Conservation (phyloP, 2,113 vertebrate species). For the Nannospalax galili region DNA sequence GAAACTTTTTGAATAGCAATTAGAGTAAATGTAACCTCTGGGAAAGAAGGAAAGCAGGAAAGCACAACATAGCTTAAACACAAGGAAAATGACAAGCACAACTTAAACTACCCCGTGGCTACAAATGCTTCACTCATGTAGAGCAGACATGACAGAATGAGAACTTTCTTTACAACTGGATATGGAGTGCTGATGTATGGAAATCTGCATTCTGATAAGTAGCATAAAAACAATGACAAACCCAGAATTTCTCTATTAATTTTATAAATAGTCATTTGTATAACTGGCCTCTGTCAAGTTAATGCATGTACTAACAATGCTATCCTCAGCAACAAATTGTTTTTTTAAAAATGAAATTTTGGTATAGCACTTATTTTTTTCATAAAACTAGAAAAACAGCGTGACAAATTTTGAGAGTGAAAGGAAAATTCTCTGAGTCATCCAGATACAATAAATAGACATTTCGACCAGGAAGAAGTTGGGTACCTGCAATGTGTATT, state of each 20-base stretch:
- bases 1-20: conserved; percentile 12
- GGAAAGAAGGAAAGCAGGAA: conserved; percentile 7
- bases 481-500: not conserved
- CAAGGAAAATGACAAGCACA: conserved; percentile 29
- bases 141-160: conserved; percentile 28
- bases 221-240: not conserved
- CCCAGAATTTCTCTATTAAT: not conserved
- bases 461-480: not conserved
- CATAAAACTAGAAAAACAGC: not conserved
- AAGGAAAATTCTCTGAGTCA: not conserved
- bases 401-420: not conserved
- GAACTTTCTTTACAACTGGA: conserved; percentile 18
- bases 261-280: not conserved
- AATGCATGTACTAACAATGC: not conserved
- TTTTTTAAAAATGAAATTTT: not conserved
- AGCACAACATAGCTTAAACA: conserved; percentile 10
- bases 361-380: not conserved
- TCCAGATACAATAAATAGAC: not conserved
- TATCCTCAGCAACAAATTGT: not conserved
- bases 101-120: conserved; percentile 3
- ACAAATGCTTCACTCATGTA: conserved; percentile 30
- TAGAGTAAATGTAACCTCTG: conserved; percentile 27
- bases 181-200: not conserved
- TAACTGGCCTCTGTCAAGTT: not conserved
- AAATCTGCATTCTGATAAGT: not conserved